Evolutionary conservation across 1,140 invertebrate species (phyloP).

Genomic region (Aporrectodea caliginosa): DNA sequence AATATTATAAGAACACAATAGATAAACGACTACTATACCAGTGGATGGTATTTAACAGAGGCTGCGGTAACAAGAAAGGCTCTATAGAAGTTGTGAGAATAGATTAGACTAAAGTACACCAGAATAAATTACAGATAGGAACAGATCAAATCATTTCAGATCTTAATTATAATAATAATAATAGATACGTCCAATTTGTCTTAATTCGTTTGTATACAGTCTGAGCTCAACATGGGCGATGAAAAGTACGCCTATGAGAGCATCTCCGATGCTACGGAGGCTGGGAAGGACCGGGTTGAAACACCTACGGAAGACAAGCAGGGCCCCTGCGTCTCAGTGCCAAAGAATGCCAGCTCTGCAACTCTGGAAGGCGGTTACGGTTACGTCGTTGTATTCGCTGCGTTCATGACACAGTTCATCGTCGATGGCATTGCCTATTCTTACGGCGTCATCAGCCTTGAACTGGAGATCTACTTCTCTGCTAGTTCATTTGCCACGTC

Average conservation of each 20-base stretch:
- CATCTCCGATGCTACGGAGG: neutral
- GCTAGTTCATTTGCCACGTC: neutral
- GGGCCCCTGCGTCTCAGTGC: neutral
- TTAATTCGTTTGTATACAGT: neutral
- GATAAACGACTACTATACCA: too few relatives aligned
- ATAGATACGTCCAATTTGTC: too few relatives aligned
- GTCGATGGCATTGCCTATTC: conserved; percentile 9
- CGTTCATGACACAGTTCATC: neutral
- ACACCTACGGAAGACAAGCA: neutral
- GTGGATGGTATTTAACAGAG: too few relatives aligned
- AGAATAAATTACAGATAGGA: too few relatives aligned
- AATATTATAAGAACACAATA: too few relatives aligned
- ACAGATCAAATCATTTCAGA: too few relatives aligned
- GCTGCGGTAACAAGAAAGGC: too few relatives aligned
- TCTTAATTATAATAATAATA: too few relatives aligned
- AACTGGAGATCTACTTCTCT: conserved; percentile 4
- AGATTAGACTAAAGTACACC: too few relatives aligned
- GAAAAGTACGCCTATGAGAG: neutral
- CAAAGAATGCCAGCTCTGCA: neutral
- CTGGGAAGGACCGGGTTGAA: neutral
- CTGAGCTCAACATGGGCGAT: neutral
- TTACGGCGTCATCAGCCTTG: conserved; percentile 3
- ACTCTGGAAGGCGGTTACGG: conserved; percentile 12
- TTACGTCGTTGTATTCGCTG: neutral
- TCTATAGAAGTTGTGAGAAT: too few relatives aligned